Evolutionary conservation across 1,140 invertebrate species (phyloP), one percentile per base, ranked within the genome.

Genomic region (Saccostrea echinata): DNA sequence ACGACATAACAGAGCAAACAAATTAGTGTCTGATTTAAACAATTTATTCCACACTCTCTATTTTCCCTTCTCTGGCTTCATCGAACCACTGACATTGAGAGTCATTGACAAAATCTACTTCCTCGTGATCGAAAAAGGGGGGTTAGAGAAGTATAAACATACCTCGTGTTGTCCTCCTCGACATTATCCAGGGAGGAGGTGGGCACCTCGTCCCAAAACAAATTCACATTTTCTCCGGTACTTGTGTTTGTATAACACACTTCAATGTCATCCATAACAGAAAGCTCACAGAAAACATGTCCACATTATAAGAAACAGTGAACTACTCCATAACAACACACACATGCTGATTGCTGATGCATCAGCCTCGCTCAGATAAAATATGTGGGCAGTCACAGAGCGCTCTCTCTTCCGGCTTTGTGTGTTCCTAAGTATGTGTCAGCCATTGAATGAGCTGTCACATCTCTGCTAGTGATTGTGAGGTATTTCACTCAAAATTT

Each of bases 261-360:
- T 88, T 88, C 88, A 57, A 88, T 88, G 68, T 88, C 88, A 68
- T 88, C 88, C 88, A 88, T 88, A 86, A 86, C 88, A 88, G 30
- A 86, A 21, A 52, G 68, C 27, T 76, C 27, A 76, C 24, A 76
- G 24, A 76, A 27, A 76, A 30, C 68, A 76, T 76, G 61, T 85
- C 84, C 84, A 30, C 61, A 64, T 27, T n/a, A 35, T 21, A 71
- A 61, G 12, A 21, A 64, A 18, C 8, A 30, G 68, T 85, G 84
- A 43, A 27, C 55, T 64, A 53, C 57, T 68, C 68, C 68, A 76
- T 76, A 76, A 76, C 68, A 76, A 33, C 68, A 76, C 11, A 76
- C 68, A 76, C 68, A 76, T 27, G 27, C 68, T 76, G 68, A 71
- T 27, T 3, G 27, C 27, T 30, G 68, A 27, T 33, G 68, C 68